phyloP scores from a whole-genome alignment of 2,888 invertebrate genomes.

The Taphrorychus bicolor region DNA sequence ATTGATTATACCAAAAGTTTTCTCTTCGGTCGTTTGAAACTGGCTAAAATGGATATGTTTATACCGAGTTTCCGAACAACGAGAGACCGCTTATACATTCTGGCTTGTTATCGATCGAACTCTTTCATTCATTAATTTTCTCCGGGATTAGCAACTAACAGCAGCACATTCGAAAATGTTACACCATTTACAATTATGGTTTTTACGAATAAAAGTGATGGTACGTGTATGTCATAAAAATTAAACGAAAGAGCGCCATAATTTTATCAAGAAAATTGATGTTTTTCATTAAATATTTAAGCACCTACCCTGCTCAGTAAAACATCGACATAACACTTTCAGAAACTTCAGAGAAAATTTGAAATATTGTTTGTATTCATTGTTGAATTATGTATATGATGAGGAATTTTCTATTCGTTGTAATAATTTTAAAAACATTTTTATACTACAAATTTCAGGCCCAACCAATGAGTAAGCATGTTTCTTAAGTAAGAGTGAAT shows the following conservation, averaged over 20 bases:
- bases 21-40: not conserved
- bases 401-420: too few relatives aligned
- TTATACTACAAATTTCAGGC: too few relatives aligned
- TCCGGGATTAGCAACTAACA: not conserved
- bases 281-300: not conserved
- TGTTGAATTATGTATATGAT: too few relatives aligned
- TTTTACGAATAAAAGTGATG: not conserved
- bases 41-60: not conserved
- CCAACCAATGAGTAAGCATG: too few relatives aligned
- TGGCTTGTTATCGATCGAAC: not conserved
- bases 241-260: not conserved
- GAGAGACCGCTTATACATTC: not conserved
- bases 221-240: not conserved
- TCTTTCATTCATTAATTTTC: not conserved
- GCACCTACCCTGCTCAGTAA: too few relatives aligned
- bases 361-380: too few relatives aligned
- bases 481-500: too few relatives aligned
- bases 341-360: too few relatives aligned
- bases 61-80: not conserved
- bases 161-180: not conserved
- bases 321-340: too few relatives aligned
- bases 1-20: not conserved
- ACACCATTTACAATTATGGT: not conserved
- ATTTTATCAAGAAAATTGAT: not conserved
- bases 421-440: too few relatives aligned